A percentile compares a stretch with the other conserved stretches of the same genome.
Evolutionary conservation across 2,797 vertebrate genomes (phyloP).

Genomic region (Anomalospiza imberbis): DNA sequence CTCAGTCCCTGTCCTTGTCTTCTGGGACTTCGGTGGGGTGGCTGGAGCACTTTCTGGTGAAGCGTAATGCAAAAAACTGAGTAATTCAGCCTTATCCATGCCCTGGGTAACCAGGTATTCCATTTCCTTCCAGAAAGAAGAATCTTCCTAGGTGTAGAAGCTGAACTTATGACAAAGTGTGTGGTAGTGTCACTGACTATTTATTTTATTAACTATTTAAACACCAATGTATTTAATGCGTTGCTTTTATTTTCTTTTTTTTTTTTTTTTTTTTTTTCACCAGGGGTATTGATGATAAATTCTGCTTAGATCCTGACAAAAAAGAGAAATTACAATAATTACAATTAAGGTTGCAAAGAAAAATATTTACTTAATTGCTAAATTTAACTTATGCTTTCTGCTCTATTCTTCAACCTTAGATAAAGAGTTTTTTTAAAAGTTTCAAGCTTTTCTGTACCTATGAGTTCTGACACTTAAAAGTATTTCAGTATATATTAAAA

Average conservation of each 20-base stretch:
- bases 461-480: neutral
- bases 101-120: neutral
- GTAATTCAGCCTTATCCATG: neutral
- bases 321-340: neutral
- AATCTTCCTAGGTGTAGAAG: neutral
- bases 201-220: neutral
- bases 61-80: neutral
- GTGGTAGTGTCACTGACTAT: neutral
- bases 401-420: neutral
- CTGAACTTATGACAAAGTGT: neutral
- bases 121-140: neutral
- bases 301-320: neutral
- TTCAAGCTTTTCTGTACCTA: neutral
- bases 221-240: neutral
- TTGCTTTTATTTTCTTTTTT: no score
- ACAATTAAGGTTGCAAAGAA: neutral
- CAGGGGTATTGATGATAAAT: neutral
- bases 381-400: neutral
- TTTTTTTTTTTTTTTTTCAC: neutral
- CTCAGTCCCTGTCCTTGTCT: no score
- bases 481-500: neutral
- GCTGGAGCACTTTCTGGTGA: neutral
- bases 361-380: neutral
- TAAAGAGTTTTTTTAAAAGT: neutral
- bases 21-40: neutral